A percentile compares a stretch with the other conserved stretches of the same genome.
Conservation (phyloP, 2,888 invertebrate species). For the Cephus nigrinus region DNA sequence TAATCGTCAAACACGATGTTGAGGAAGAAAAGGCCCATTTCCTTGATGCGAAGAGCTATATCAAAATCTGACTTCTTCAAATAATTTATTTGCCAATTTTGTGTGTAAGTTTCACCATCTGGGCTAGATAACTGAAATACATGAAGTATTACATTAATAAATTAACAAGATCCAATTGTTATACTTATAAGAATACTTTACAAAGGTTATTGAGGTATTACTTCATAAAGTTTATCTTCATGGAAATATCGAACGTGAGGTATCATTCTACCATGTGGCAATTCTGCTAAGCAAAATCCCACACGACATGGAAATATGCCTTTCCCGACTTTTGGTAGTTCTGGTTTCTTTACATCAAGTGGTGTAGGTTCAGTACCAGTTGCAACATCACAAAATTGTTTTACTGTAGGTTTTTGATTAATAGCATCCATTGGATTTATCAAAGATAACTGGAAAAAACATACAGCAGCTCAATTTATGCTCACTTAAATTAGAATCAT, state of each 20-base stretch:
- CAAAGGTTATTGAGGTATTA: constrained; percentile 16
- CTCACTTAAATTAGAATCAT: too few relatives aligned
- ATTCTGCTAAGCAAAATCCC: neutral
- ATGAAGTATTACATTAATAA: too few relatives aligned
- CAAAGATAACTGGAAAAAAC: neutral
- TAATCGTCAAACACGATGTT: neutral
- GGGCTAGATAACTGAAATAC: neutral
- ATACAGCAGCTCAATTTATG: too few relatives aligned
- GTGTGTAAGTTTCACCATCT: neutral
- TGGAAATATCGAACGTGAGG: constrained; percentile 1
- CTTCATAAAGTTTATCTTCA: neutral
- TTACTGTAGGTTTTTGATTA: neutral
- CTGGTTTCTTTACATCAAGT: neutral
- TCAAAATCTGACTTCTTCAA: neutral
- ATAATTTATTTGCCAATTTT: neutral
- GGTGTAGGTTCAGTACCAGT: neutral
- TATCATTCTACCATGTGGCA: neutral
- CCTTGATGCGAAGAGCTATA: neutral
- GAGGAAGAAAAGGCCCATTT: neutral
- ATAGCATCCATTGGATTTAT: constrained; percentile 13
- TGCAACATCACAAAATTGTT: neutral
- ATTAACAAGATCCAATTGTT: neutral
- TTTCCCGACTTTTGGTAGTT: neutral
- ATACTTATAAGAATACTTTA: neutral
- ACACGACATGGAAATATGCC: neutral